Conservation (phyloP, 2,797 vertebrate species). For the Euthynnus affinis region DNA sequence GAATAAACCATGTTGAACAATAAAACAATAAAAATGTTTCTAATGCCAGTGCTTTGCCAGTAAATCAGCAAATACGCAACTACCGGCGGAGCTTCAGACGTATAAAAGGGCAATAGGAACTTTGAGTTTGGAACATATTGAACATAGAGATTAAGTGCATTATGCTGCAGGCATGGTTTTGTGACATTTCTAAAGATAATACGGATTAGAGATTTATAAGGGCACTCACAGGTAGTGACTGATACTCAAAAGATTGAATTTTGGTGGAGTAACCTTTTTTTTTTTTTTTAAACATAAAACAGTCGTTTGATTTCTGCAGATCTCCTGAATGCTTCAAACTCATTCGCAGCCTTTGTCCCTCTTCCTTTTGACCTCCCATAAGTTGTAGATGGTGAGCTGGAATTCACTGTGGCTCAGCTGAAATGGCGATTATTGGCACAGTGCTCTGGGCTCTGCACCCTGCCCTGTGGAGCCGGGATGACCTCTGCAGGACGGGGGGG, state of each 20-base stretch:
- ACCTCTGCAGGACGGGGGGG: slow-evolving; percentile 70
- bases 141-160: background rate
- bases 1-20: too few species aligned
- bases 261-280: background rate
- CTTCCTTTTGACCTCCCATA: slow-evolving; percentile 47
- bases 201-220: slow-evolving; percentile 1
- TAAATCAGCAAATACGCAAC: background rate
- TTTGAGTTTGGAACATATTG: background rate
- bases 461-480: slow-evolving; percentile 71
- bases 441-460: slow-evolving; percentile 72
- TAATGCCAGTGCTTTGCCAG: too few species aligned
- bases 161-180: background rate
- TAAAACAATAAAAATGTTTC: too few species aligned
- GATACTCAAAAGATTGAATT: background rate
- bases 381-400: slow-evolving; percentile 42
- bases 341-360: slow-evolving; percentile 2
- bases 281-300: background rate
- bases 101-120: background rate
- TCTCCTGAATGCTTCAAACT: background rate
- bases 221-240: background rate
- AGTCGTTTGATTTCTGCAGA: background rate
- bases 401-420: slow-evolving; percentile 71
- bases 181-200: background rate
- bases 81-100: too few species aligned
- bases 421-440: slow-evolving; percentile 72